Evolutionary conservation across 2,797 vertebrate species (phyloP).

Genomic region (Aphelocoma californica): DNA sequence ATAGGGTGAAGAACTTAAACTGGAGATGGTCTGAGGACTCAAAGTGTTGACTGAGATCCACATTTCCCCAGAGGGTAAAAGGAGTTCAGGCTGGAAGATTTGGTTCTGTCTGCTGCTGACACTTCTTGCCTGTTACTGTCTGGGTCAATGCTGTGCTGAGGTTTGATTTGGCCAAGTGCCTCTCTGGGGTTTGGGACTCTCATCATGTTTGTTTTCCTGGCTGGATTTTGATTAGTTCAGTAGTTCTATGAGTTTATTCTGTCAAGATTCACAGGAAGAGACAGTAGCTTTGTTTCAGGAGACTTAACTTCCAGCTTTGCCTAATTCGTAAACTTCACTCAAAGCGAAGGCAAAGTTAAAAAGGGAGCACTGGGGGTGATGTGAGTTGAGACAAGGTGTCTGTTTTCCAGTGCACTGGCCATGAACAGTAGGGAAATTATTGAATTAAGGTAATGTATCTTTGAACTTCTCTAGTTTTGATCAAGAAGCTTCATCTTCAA

Average conservation of each 20-base stretch:
- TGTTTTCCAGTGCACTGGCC: slow-evolving; percentile 60
- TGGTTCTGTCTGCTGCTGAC: not conserved
- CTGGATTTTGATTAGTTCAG: not conserved
- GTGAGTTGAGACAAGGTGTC: not conserved
- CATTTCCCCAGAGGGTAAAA: not conserved
- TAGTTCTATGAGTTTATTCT: not conserved
- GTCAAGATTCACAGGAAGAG: not conserved
- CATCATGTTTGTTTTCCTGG: not conserved
- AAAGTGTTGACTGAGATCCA: not conserved
- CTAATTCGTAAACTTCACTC: not conserved
- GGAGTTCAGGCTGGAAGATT: not conserved
- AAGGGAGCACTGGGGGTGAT: not conserved
- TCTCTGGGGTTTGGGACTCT: not conserved
- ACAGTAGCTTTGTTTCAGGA: not conserved
- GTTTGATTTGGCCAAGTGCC: slow-evolving; percentile 3
- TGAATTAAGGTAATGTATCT: slow-evolving; percentile 74
- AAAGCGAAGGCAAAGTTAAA: slow-evolving; percentile 33
- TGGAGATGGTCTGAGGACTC: not conserved
- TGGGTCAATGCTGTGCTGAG: not conserved
- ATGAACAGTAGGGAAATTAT: slow-evolving; percentile 69
- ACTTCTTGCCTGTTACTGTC: not conserved
- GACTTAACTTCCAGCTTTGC: not conserved
- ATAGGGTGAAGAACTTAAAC: not conserved
- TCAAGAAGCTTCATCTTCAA: slow-evolving; percentile 51
- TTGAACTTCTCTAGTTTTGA: slow-evolving; percentile 45